Percentiles rank a stretch among this genome's conserved stretches.
phyloP scores from a whole-genome alignment of 1,140 invertebrate species.

The Teleogryllus occipitalis region DNA sequence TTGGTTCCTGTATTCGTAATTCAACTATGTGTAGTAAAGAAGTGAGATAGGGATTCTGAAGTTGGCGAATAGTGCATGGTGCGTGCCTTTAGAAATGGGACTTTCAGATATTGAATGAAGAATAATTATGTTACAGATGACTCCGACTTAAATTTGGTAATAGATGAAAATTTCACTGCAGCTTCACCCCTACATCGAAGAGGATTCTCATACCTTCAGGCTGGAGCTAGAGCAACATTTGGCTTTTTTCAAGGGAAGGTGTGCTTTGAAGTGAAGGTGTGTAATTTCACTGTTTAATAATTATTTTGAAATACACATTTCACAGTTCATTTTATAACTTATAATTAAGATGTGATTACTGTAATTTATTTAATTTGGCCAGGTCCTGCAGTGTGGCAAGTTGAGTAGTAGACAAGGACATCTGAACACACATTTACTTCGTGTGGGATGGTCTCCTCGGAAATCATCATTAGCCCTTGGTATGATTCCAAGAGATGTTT shows the following conservation, averaged over 20 bases:
- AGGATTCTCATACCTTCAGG: background rate
- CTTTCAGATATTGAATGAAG: no score
- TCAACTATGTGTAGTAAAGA: no score
- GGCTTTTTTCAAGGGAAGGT: background rate
- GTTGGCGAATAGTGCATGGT: no score
- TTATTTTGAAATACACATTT: no score
- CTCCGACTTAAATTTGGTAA: background rate
- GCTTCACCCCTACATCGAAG: background rate
- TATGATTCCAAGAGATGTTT: background rate
- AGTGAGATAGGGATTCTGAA: no score
- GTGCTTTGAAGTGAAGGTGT: background rate
- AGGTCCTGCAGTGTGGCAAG: no score
- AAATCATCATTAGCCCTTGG: background rate
- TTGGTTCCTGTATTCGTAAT: no score
- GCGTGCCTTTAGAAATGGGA: no score
- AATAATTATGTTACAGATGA: background rate
- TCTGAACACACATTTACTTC: background rate
- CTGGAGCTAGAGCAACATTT: background rate
- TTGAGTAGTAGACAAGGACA: background rate
- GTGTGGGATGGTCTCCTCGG: background rate
- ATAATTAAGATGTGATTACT: no score
- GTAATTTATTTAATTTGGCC: no score
- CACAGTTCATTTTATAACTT: no score
- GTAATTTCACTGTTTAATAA: background rate
- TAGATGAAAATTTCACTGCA: background rate